phyloP scores from a whole-genome alignment of 2,797 vertebrate genomes.

The Ciconia nigra region DNA sequence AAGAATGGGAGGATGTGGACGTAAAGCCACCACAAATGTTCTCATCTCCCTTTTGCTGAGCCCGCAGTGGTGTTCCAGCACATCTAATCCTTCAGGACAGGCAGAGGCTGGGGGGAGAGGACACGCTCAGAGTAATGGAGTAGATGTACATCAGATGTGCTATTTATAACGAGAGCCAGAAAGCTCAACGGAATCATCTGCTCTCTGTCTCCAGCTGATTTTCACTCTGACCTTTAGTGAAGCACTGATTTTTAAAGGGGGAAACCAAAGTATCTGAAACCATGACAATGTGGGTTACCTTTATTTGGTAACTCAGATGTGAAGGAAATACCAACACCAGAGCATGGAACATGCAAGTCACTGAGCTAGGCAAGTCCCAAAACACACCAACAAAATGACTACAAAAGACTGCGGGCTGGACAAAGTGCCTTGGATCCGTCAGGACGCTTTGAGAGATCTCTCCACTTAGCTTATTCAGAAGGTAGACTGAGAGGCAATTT shows the following conservation, averaged over 20 bases:
- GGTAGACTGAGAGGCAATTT: background rate
- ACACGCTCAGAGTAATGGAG: fast-evolving
- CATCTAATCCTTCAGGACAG: background rate
- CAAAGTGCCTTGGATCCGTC: background rate
- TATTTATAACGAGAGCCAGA: fast-evolving
- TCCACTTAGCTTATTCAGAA: background rate
- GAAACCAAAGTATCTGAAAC: background rate
- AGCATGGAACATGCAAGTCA: background rate
- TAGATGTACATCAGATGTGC: background rate
- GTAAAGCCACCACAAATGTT: background rate
- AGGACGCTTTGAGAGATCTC: background rate
- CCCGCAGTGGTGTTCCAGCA: background rate
- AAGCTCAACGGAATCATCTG: background rate
- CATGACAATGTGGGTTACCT: background rate
- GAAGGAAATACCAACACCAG: background rate
- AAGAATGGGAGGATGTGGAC: background rate
- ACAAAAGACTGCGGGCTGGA: background rate
- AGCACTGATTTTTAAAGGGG: background rate
- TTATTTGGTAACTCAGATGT: background rate
- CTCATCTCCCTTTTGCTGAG: background rate
- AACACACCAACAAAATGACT: background rate
- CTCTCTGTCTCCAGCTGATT: background rate
- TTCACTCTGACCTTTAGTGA: background rate
- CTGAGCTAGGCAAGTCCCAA: background rate
- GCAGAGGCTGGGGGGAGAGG: background rate